Conservation (phyloP, 64 coral and sea anemone genomes). For the Stylophora pistillata region DNA sequence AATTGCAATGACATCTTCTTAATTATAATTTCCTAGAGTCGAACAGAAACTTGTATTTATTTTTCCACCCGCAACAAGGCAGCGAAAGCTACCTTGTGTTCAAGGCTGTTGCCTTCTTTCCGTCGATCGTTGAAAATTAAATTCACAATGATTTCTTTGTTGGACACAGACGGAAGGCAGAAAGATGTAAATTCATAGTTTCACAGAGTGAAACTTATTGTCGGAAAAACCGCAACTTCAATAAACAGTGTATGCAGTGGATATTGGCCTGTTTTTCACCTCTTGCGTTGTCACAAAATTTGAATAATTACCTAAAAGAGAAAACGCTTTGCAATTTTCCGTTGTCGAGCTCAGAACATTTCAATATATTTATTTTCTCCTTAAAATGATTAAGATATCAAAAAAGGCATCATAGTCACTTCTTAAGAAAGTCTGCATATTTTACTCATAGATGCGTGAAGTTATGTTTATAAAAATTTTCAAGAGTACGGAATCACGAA, state of each 20-base stretch:
- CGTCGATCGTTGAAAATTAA: neutral
- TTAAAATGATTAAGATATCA: neutral
- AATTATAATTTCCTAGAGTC: neutral
- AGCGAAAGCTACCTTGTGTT: neutral
- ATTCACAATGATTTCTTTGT: neutral
- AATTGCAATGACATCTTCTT: neutral
- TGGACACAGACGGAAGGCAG: neutral
- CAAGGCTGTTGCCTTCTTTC: neutral
- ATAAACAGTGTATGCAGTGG: neutral
- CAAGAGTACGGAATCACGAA: neutral
- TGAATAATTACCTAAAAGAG: constrained; percentile 1
- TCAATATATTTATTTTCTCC: neutral
- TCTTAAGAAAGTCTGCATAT: neutral
- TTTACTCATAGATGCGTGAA: neutral
- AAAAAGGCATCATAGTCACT: neutral
- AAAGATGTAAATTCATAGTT: neutral
- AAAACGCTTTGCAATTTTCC: neutral
- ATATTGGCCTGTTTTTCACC: constrained; percentile 21
- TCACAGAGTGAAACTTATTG: constrained; percentile 1
- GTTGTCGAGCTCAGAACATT: neutral
- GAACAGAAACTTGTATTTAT: neutral
- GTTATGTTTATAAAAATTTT: neutral
- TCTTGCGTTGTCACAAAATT: constrained; percentile 20
- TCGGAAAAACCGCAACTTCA: neutral
- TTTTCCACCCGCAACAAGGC: neutral